Evolutionary conservation across 2,797 vertebrate species (phyloP).

Genomic region (Alcedo atthis): DNA sequence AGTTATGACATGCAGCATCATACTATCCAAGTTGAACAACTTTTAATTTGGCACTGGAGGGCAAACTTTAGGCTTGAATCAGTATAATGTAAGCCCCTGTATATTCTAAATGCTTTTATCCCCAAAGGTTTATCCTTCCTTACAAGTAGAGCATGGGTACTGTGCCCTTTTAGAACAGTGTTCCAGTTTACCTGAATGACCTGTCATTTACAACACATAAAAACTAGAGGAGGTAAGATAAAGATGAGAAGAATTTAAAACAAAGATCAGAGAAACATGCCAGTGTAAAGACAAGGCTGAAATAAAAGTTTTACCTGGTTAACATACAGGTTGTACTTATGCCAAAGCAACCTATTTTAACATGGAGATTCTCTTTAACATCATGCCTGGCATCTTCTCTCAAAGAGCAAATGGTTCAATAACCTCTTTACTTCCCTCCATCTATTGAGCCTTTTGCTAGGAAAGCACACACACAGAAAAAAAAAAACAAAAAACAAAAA

Average conservation of each 20-base stretch:
- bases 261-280: background rate
- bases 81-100: background rate
- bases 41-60: background rate
- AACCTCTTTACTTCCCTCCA: background rate
- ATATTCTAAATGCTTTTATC: background rate
- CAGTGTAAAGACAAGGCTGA: background rate
- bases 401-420: background rate
- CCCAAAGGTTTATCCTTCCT: background rate
- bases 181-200: background rate
- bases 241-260: background rate
- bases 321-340: background rate
- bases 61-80: background rate
- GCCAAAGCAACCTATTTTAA: background rate
- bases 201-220: background rate
- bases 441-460: background rate
- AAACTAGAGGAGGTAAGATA: background rate
- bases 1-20: background rate
- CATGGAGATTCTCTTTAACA: accelerated
- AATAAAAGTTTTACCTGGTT: background rate
- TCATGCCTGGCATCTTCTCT: background rate
- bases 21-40: background rate
- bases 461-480: too few species aligned
- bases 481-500: too few species aligned
- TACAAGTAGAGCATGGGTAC: background rate
- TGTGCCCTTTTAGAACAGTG: background rate